Percentiles rank a stretch among this genome's conserved stretches.
Conservation (phyloP, 2,797 vertebrate species). For the Erithacus rubecula region DNA sequence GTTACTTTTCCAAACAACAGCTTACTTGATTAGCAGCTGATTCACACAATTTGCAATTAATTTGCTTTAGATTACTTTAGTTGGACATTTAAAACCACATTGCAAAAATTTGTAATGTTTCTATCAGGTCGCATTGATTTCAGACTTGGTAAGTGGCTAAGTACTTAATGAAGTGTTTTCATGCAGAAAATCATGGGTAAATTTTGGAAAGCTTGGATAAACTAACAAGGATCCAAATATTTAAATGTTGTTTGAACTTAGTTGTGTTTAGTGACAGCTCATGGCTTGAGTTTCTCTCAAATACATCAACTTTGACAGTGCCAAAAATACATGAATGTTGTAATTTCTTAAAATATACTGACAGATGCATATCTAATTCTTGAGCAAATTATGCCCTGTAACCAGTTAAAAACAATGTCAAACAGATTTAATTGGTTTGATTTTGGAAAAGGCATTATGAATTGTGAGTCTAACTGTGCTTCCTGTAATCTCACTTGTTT, state of each 20-base stretch:
- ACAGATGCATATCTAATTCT: background rate
- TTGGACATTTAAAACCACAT: background rate
- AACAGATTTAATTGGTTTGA: background rate
- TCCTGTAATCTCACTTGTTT: background rate
- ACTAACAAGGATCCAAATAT: conserved; percentile 5
- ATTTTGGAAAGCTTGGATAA: conserved; percentile 14
- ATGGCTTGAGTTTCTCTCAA: background rate
- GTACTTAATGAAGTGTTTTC: conserved; percentile 10
- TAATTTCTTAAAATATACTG: background rate
- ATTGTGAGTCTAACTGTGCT: background rate
- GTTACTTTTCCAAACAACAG: background rate
- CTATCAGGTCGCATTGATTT: background rate
- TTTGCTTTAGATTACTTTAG: background rate
- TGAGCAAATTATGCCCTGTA: background rate
- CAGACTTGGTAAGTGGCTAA: background rate
- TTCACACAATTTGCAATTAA: background rate
- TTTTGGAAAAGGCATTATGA: background rate
- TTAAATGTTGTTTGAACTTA: conserved; percentile 12
- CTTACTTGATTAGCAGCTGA: background rate
- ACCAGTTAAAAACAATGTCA: background rate
- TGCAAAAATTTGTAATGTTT: background rate
- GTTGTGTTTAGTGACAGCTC: background rate
- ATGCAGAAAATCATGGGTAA: background rate
- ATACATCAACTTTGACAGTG: background rate
- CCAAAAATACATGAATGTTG: background rate